Conservation (phyloP, 2,797 vertebrate species). For the Tragelaphus oryx region DNA sequence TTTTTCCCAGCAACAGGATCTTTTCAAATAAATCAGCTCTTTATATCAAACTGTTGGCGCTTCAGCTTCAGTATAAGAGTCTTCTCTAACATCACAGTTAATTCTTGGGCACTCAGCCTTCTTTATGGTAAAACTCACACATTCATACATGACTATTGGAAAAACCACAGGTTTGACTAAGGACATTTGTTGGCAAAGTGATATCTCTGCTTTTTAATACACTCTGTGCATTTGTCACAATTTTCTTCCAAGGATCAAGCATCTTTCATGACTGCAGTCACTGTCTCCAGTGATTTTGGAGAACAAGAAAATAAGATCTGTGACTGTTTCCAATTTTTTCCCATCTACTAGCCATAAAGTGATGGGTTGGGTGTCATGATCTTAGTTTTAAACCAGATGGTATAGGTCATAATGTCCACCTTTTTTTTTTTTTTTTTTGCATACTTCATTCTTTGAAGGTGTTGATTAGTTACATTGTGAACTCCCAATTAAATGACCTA, state of each 20-base stretch:
- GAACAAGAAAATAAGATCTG: background rate
- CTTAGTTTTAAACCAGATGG: background rate
- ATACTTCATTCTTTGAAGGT: background rate
- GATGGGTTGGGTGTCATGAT: background rate
- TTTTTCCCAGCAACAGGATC: background rate
- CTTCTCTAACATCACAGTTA: background rate
- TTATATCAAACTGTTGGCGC: background rate
- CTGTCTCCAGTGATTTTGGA: background rate
- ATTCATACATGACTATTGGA: background rate
- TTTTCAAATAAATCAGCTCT: background rate
- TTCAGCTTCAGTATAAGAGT: background rate
- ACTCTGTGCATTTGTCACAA: background rate
- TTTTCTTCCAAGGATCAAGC: background rate
- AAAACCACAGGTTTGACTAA: background rate
- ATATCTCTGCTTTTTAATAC: background rate
- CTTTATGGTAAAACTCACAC: background rate
- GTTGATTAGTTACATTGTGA: background rate
- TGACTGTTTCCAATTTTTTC: background rate
- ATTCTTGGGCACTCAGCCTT: background rate
- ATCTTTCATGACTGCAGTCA: background rate
- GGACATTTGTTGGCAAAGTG: background rate
- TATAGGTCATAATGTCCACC: background rate
- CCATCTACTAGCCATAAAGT: background rate
- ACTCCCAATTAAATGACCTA: background rate
- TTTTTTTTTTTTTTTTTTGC: background rate